Conservation (phyloP, 2,888 invertebrate species). For the Xanthorhoe designata region DNA sequence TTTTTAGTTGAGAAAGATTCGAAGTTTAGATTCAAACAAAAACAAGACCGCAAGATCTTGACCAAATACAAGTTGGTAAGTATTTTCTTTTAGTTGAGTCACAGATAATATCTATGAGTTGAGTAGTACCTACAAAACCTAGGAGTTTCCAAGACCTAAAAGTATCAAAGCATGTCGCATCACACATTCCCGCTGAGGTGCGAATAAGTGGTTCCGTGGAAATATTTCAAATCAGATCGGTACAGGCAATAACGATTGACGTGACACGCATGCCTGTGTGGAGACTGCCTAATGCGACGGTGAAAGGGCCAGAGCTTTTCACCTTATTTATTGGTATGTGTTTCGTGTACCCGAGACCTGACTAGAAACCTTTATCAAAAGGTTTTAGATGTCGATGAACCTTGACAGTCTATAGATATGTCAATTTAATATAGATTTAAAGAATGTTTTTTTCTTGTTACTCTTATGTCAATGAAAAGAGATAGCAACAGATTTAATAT, state of each 20-base stretch:
- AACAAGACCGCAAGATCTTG: no score
- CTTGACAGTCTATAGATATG: neutral
- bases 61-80: no score
- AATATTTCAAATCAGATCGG: slow-evolving; percentile 84
- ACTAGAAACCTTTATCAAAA: slow-evolving; percentile 27
- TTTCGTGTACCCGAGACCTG: slow-evolving; percentile 32
- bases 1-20: no score
- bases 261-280: slow-evolving; percentile 79
- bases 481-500: no score
- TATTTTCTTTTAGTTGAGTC: no score
- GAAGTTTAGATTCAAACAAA: no score
- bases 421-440: no score
- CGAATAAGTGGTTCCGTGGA: slow-evolving; percentile 84
- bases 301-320: slow-evolving; percentile 72
- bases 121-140: no score
- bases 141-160: neutral
- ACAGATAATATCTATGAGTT: no score
- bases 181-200: slow-evolving; percentile 64
- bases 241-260: slow-evolving; percentile 81
- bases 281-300: slow-evolving; percentile 74
- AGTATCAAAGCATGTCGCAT: slow-evolving; percentile 59
- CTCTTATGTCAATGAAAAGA: no score
- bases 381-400: slow-evolving; percentile 7
- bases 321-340: slow-evolving; percentile 69
- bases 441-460: no score